Evolutionary conservation across 2,113 vertebrate genomes (phyloP), one percentile per base, ranked within the genome.

Genomic region (human): DNA sequence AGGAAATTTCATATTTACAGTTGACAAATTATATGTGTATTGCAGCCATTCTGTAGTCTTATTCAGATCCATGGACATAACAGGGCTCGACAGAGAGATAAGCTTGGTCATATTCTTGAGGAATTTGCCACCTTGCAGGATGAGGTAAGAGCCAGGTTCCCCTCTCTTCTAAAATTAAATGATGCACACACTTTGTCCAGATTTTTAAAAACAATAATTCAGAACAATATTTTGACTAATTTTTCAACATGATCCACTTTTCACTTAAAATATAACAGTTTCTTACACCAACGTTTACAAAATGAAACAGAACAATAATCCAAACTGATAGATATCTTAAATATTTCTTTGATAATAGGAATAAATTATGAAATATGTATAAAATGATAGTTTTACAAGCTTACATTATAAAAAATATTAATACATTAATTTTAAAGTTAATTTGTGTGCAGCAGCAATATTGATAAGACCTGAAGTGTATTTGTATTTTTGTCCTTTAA

Each of bases 21-120:
- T 91, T 95, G 97, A 82, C 90, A 78, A 55, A 25, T 5, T 3
- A 0, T 90, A 8, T 96, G 48, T 96, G 75, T 95, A n/a, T 98
- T 98, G 4, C 97, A 99, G 99, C 99, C 99, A 0, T 99, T 99
- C 98, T 99, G 99, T 98, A 99, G 99, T 98, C 99, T 99, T 68
- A 99, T 99, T 98, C 99, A 99, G 98, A 99, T 99, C 98, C 99
- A 99, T 48, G 99, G 99, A 94, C 99, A 99, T 98, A 99, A 99
- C 94, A 98, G 99, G 96, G 99, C 99, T 91, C 99, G 99, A 4
- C 99, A 99, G 98, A 99, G 99, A 98, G 99, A 99, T 98, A 99
- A 99, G 93, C 99, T 99, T 55, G 99, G 99, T 75, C 99, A 99
- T 97, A 99, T 99, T 98, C 99, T 99, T 80, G 99, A 99, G 96